Percentiles rank a stretch among this genome's conserved stretches.
These are phyloP conservation scores for Ondatra zibethicus DNA, from an alignment of 2,113 vertebrate genomes.

Conservation along the genomic window DNA sequence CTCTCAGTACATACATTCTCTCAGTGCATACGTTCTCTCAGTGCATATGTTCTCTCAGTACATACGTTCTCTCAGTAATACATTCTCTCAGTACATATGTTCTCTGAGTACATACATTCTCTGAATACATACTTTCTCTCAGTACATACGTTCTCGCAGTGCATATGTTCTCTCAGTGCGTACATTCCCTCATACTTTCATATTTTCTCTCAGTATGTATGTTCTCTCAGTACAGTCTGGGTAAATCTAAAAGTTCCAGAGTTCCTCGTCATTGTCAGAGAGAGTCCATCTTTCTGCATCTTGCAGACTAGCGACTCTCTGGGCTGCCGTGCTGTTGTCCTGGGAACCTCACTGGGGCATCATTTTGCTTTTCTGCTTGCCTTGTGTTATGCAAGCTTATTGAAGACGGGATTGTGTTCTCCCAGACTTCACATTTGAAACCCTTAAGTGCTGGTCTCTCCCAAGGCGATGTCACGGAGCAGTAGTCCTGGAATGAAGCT, in stretches of 20 bases:
- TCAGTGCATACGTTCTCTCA: too few species aligned
- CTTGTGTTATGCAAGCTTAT: not conserved
- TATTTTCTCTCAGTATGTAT: too few species aligned
- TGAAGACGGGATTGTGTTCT: not conserved
- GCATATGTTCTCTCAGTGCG: too few species aligned
- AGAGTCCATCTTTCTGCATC: not conserved
- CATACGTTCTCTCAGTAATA: not conserved
- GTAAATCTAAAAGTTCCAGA: not conserved
- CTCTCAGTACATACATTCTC: too few species aligned
- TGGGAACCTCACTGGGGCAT: not conserved
- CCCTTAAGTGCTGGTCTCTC: not conserved
- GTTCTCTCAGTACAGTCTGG: not conserved
- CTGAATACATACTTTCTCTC: too few species aligned
- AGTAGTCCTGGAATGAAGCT: not conserved
- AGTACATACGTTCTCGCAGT: too few species aligned
- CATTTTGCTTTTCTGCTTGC: not conserved
- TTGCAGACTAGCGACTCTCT: not conserved
- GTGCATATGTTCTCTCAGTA: too few species aligned
- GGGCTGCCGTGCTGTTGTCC: not conserved
- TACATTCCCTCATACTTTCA: too few species aligned
- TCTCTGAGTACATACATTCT: too few species aligned
- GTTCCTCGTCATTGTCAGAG: too few species aligned
- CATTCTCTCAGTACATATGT: not conserved
- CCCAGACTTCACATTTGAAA: not conserved
- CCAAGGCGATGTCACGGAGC: too few species aligned